A percentile compares a stretch with the other conserved stretches of the same genome.
Conservation (phyloP, 2,113 vertebrate species). For the Aptenodytes forsteri region DNA sequence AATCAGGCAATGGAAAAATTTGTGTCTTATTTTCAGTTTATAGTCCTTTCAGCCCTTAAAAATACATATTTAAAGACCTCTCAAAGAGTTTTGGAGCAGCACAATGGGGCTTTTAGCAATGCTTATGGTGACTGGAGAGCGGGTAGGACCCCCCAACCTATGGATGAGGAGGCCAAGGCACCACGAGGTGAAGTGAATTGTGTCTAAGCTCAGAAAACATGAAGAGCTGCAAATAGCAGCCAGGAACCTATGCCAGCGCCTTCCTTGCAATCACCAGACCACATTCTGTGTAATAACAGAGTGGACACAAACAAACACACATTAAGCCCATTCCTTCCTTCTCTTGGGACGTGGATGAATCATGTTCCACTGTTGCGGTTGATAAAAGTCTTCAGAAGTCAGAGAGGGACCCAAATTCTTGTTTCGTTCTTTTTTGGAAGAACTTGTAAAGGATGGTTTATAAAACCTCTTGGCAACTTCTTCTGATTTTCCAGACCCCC, state of each 20-base stretch:
- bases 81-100: background rate
- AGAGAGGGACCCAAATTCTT: background rate
- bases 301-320: background rate
- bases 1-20: background rate
- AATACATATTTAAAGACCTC: background rate
- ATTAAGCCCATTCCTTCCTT: background rate
- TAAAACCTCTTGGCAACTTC: background rate
- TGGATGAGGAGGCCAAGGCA: background rate
- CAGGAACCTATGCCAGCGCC: background rate
- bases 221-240: background rate
- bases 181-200: background rate
- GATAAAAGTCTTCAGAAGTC: background rate
- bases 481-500: background rate
- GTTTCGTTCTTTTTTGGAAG: background rate
- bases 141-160: background rate
- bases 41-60: background rate
- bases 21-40: background rate
- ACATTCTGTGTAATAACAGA: background rate
- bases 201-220: background rate
- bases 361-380: background rate
- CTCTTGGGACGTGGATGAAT: background rate
- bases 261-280: background rate
- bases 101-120: background rate
- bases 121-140: rapidly evolving
- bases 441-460: background rate